These are phyloP conservation scores for Coregonus suidteri DNA, from an alignment of 2,797 vertebrate genomes.

Conservation along the genomic window DNA sequence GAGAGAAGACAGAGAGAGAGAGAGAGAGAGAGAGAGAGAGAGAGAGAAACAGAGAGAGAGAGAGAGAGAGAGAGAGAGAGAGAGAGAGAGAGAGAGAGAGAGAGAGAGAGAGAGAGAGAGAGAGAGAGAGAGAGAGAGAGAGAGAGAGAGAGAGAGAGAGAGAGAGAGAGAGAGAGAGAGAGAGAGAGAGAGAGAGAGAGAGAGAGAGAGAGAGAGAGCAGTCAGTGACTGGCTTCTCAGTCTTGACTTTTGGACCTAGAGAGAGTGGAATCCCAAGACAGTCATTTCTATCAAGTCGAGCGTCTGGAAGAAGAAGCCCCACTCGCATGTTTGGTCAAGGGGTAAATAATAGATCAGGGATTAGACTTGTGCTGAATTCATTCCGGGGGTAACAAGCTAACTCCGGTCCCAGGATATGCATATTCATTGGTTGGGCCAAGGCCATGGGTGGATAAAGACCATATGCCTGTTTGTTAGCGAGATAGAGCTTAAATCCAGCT, in stretches of 20 bases:
- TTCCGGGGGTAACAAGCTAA: constrained; percentile 79
- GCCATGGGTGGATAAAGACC: constrained; percentile 76
- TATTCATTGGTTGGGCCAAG: constrained; percentile 79
- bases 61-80: not conserved
- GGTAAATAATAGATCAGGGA: constrained; percentile 87
- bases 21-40: too few relatives aligned
- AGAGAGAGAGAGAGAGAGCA: constrained; percentile 16
- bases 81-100: not conserved
- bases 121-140: too few relatives aligned
- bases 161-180: constrained; percentile 48
- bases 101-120: too few relatives aligned
- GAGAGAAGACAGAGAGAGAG: not conserved
- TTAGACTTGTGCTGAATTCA: constrained; percentile 81
- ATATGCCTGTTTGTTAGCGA: constrained; percentile 76
- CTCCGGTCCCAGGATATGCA: constrained; percentile 78
- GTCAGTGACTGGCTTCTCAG: constrained; percentile 11
- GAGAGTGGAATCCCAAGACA: constrained; percentile 66
- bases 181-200: constrained; percentile 19
- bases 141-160: not conserved
- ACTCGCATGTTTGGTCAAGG: constrained; percentile 84
- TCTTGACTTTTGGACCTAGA: constrained; percentile 31
- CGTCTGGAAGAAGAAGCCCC: constrained; percentile 71
- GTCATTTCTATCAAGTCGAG: constrained; percentile 79
- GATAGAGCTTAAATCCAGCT: constrained; percentile 73
- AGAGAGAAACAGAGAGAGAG: not conserved